These are phyloP conservation scores for Microtus montanus DNA, from an alignment of 2,113 vertebrate genomes.

Conservation along the genomic window DNA sequence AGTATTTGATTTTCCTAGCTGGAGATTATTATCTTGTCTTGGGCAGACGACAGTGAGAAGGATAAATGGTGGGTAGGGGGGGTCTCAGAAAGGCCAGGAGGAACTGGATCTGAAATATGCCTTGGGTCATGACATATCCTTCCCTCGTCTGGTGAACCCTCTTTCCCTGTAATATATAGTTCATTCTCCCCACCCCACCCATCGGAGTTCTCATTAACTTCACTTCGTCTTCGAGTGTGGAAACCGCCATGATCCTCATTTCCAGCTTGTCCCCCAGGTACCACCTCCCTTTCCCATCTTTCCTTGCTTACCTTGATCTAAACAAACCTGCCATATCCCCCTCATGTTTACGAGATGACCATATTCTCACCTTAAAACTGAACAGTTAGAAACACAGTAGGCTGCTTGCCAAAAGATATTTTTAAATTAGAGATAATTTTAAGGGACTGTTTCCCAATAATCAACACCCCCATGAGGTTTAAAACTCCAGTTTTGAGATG, in stretches of 20 bases:
- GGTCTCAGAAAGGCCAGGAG: background rate
- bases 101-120: background rate
- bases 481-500: background rate
- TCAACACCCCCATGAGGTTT: background rate
- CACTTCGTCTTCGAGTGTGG: fast-evolving
- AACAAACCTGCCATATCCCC: background rate
- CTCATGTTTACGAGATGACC: background rate
- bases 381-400: background rate
- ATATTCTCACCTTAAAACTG: conserved; percentile 13
- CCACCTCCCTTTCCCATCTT: background rate
- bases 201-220: background rate
- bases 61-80: background rate
- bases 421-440: background rate
- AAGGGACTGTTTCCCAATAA: conserved; percentile 35
- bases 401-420: background rate
- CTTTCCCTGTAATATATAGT: background rate
- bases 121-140: background rate
- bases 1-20: conserved; percentile 34
- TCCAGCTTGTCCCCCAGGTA: background rate
- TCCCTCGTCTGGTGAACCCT: background rate
- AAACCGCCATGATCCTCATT: fast-evolving
- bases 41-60: background rate
- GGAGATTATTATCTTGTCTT: background rate
- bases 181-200: background rate
- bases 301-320: background rate